A percentile compares a stretch with the other conserved stretches of the same genome.
These are phyloP conservation scores for Ataeniobius toweri DNA, from an alignment of 2,797 vertebrate species.

Conservation along the genomic window DNA sequence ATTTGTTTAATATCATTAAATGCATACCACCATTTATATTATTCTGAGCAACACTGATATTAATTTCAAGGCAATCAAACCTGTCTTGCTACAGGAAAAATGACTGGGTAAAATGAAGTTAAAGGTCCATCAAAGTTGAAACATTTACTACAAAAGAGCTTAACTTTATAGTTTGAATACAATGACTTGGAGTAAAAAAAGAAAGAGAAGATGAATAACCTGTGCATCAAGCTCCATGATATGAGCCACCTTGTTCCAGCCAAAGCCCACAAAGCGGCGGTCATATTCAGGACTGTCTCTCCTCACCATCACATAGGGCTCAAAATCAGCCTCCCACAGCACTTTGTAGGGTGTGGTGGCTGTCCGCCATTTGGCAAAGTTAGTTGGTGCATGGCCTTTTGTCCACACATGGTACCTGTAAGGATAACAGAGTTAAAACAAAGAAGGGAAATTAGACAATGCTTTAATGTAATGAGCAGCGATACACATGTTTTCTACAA, in stretches of 20 bases:
- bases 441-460: background rate
- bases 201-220: constrained; percentile 72
- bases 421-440: background rate
- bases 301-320: constrained; percentile 96
- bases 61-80: background rate
- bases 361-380: constrained; percentile 98
- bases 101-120: background rate
- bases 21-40: background rate
- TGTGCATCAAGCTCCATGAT: constrained; percentile 99
- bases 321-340: constrained; percentile 97
- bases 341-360: constrained; percentile 95
- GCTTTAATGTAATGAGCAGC: background rate
- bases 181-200: background rate
- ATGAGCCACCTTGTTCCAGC: constrained; percentile 99
- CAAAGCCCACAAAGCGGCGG: constrained; percentile 96
- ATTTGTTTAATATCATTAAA: too few relatives aligned
- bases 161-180: background rate
- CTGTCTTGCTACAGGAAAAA: background rate
- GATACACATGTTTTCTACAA: background rate
- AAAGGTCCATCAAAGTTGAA: background rate
- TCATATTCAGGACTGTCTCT: constrained; percentile 94
- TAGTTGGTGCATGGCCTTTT: constrained; percentile 96
- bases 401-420: constrained; percentile 98
- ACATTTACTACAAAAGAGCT: background rate
- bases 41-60: background rate